Base-by-base conservation (phyloP, 2,797 vertebrate species). In the Trematocara caparti region DNA sequence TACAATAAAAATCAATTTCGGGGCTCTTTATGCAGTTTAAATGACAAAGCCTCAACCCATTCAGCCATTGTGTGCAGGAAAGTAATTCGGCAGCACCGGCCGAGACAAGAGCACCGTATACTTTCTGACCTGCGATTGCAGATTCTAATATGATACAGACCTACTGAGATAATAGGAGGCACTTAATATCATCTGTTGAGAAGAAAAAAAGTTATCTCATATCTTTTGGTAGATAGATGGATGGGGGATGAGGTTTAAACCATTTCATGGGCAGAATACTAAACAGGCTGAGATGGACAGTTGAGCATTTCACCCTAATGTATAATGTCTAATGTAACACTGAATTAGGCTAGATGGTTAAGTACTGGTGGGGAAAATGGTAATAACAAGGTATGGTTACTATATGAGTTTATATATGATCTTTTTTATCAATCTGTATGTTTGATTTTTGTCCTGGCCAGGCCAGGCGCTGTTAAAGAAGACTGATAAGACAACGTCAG, bases 1-100 rank as follows among this genome's bases (percentile, higher is more conserved):
- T 98, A 99, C 98, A 99, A 99, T 99, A 98, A 99, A 99, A 99
- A 99, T 99, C 98, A 98, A 99, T 99, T 99, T 99, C 98, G 99
- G 97, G 97, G 96, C 98, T 99, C 98, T 99, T 99, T 99, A 99
- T 99, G 98, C 98, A 98, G 98, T 99, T 99, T 99, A 99, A 99
- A 99, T 99, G 98, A 99, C 98, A 99, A 99, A 99, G 98, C 97
- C 97, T 96, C 96, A 95, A 96, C 96, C 97, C 97, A 98, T 98
- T 99, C 98, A 98, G 96, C 95, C 96, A 97, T 99, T 99, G 98
- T 99, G 97, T 96, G 93, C 90, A 90, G 96, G 97, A 99, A 99
- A 98, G 98, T 99, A 99, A 99, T 99, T 99, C 98, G 97, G 97
- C 90, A 93, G 96, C 94, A 85, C 95, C 96, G 97, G 97, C 97